phyloP scores from a whole-genome alignment of 2,113 vertebrate species.

The Proteles cristata region DNA sequence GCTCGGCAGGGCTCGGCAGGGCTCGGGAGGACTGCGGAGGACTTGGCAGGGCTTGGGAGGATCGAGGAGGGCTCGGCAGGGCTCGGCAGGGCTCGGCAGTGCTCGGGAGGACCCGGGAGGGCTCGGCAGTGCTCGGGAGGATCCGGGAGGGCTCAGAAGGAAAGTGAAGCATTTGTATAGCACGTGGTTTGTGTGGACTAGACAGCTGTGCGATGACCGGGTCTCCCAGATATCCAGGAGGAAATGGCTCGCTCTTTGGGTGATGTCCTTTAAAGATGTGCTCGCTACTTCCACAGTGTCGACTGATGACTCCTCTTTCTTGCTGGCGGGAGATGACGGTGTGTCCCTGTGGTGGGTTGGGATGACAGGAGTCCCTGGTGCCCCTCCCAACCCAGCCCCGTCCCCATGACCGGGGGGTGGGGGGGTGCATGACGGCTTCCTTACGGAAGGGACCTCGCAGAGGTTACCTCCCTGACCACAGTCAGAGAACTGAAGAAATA shows the following conservation, averaged over 20 bases:
- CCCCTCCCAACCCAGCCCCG: neutral
- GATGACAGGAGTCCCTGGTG: neutral
- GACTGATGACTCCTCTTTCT: neutral
- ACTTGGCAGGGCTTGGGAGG: neutral
- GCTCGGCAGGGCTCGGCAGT: no score
- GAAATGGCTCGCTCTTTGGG: neutral
- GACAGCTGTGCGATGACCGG: accelerated
- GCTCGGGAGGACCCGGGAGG: no score
- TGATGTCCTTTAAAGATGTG: neutral
- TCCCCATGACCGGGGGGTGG: no score
- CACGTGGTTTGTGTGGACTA: neutral
- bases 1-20: neutral
- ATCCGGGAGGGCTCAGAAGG: neutral
- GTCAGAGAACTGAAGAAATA: neutral
- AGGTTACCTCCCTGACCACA: neutral
- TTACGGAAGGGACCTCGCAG: neutral
- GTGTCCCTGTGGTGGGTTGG: neutral
- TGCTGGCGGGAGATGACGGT: accelerated
- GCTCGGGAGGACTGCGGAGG: neutral
- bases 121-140: neutral
- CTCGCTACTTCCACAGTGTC: accelerated
- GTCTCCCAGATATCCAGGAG: neutral
- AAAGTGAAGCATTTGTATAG: neutral
- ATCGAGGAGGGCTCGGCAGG: no score
- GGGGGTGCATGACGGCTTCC: neutral